A percentile compares a stretch with the other conserved stretches of the same genome.
phyloP scores from a whole-genome alignment of 2,888 invertebrate genomes.

The Stenchaetothrips biformis region DNA sequence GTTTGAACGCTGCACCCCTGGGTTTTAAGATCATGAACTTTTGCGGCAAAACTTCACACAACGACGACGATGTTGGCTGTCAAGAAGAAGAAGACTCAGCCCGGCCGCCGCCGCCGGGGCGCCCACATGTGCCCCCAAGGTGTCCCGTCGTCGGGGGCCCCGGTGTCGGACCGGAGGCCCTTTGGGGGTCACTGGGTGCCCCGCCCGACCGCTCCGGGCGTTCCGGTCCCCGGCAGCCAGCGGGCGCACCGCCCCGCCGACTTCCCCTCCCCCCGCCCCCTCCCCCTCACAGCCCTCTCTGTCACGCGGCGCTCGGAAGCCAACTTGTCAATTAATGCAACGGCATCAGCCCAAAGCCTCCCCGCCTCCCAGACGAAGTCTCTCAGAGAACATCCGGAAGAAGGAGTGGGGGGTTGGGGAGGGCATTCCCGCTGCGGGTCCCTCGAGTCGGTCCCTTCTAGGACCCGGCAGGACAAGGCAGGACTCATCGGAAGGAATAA shows the following conservation, averaged over 20 bases:
- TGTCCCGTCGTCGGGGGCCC: too few relatives aligned
- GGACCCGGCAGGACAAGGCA: neutral
- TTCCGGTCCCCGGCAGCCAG: neutral
- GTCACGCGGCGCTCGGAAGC: conserved; percentile 1
- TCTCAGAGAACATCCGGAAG: too few relatives aligned
- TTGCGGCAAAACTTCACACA: too few relatives aligned
- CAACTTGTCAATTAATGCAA: conserved; percentile 21
- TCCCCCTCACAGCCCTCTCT: neutral
- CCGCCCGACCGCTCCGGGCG: neutral
- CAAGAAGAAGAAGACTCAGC: too few relatives aligned
- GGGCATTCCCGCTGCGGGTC: neutral
- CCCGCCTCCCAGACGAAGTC: too few relatives aligned
- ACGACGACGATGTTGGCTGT: too few relatives aligned
- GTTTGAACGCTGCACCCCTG: too few relatives aligned
- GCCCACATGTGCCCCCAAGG: too few relatives aligned
- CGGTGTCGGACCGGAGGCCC: too few relatives aligned
- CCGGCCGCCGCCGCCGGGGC: too few relatives aligned
- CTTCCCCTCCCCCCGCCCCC: neutral
- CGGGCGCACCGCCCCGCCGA: neutral
- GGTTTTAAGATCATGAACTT: too few relatives aligned
- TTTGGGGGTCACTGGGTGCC: neutral
- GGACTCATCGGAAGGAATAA: neutral
- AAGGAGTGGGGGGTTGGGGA: too few relatives aligned
- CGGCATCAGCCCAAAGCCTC: neutral
- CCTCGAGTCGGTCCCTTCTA: neutral